These are phyloP conservation scores for Apamea sordens DNA, from an alignment of 2,888 invertebrate species.

Conservation along the genomic window DNA sequence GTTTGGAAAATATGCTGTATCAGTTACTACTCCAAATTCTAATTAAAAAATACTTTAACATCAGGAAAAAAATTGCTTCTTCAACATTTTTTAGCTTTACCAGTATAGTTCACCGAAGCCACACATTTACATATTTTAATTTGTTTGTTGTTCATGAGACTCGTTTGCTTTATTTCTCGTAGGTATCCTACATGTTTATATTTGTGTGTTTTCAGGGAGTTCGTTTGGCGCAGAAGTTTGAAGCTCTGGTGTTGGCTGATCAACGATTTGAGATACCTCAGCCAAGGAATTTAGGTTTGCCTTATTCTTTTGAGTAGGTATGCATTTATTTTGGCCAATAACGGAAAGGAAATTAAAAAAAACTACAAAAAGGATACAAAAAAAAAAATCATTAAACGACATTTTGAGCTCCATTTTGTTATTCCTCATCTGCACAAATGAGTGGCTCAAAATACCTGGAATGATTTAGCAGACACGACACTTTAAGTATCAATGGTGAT, in stretches of 20 bases:
- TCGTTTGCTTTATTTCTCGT: not conserved
- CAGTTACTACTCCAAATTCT: not conserved
- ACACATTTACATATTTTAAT: constrained; percentile 23
- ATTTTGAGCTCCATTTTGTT: not conserved
- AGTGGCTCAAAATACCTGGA: no score
- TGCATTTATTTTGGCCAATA: not conserved
- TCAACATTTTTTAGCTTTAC: not conserved
- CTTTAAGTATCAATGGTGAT: no score
- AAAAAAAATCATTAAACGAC: no score
- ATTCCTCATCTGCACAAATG: not conserved
- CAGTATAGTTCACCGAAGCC: not conserved
- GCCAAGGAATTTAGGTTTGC: constrained; percentile 93
- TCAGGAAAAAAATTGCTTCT: not conserved
- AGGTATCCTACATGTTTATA: not conserved
- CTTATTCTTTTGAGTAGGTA: not conserved
- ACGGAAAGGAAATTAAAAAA: no score
- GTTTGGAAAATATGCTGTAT: not conserved
- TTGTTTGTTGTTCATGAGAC: constrained; percentile 17
- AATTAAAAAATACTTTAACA: not conserved
- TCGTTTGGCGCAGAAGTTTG: constrained; percentile 96
- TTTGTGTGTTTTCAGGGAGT: constrained; percentile 92
- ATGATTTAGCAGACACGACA: no score
- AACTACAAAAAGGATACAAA: not conserved
- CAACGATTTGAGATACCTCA: constrained; percentile 97
- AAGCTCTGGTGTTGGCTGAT: constrained; percentile 95